Evolutionary conservation across 30 jellyfish, hydroid and myxozoan species (phyloP), one percentile per base, ranked within the genome.

Genomic region (Hydra vulgaris): DNA sequence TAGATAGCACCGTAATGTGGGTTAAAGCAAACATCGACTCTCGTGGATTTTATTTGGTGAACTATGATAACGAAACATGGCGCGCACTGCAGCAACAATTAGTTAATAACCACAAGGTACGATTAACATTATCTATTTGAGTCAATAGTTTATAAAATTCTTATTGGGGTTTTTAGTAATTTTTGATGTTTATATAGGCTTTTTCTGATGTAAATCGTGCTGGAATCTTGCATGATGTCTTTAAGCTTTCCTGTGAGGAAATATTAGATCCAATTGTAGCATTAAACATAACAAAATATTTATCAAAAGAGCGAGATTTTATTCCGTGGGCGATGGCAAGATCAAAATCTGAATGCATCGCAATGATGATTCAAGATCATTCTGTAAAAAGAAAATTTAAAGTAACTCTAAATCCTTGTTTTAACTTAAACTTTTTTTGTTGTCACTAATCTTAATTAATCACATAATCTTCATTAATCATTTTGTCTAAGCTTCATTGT

Each of bases 311-410:
- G 70, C 83, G 82, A 66, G 96, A 89, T 70, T 95, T 75, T 72
- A 54, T 89, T 18, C 99, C 99, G 15, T 95, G 97, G 97, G 90
- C 97, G 25, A 89, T 89, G 97, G 86, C 93, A 19, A 82, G 99
- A 72, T 80, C 95, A 74, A 95, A 87, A 77, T 75, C 90, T 21
- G 96, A 86, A 56, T 95, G 99, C 72, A 55, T 95, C 56, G 71
- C 86, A 8, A 52, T 78, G 7, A 55, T 94, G 80, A 56, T 94
- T 18, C 76, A 79, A 1, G 79, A 89, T 67, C 87, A 89, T 54
- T 73, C 89, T 55, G 71, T 79, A 26, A 88, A 86, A 70, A 82
- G 74, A 27, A 68, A 82, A 17, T 88, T 88, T 88, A 95, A 89
- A 95, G 99, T 95, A 82, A 54, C 85, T 22, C 7, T 20, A 25